Conservation (phyloP, 2,113 vertebrate species). For the Illadopsis cleaveri region DNA sequence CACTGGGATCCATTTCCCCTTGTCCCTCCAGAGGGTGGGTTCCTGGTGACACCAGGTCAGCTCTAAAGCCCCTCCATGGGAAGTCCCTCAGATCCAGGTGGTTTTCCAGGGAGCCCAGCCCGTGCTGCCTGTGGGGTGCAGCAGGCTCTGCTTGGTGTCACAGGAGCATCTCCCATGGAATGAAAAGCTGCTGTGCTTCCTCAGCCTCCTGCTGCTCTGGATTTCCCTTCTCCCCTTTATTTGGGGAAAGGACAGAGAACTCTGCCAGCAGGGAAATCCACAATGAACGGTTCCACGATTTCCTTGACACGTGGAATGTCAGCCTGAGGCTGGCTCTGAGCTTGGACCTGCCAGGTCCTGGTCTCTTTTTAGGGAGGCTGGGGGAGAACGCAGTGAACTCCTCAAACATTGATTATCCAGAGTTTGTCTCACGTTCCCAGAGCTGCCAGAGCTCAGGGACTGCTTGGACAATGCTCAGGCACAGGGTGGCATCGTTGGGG, state of each 20-base stretch:
- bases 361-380: not conserved
- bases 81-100: rapidly evolving
- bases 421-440: not conserved
- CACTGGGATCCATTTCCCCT: not conserved
- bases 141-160: not conserved
- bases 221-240: not conserved
- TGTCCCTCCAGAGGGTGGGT: not conserved
- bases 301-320: rapidly evolving
- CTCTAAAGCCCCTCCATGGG: rapidly evolving
- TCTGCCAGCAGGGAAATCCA: not conserved
- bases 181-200: not conserved
- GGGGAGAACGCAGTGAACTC: not conserved
- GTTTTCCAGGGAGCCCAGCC: not conserved
- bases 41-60: not conserved
- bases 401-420: rapidly evolving
- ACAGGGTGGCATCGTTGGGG: not conserved
- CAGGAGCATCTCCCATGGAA: rapidly evolving
- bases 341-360: not conserved
- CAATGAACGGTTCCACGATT: not conserved
- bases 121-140: not conserved
- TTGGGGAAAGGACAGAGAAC: not conserved
- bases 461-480: not conserved
- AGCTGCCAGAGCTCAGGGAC: not conserved
- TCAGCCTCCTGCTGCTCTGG: not conserved
- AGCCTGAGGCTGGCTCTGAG: not conserved